Conservation (phyloP, 2,888 invertebrate genomes). For the Drosophila greeni region DNA sequence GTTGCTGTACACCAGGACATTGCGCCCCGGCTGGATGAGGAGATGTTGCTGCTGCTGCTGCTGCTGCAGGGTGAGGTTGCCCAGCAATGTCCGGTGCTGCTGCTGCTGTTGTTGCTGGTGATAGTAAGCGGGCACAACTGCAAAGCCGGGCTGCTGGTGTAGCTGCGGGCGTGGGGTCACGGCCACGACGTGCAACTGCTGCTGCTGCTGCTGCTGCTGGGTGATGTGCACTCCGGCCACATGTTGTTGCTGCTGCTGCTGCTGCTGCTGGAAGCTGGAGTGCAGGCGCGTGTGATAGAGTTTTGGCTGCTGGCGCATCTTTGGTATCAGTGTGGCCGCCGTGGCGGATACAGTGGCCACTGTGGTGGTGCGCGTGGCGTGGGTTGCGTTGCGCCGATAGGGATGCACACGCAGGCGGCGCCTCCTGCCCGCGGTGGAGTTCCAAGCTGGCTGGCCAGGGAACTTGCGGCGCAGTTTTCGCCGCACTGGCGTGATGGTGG, state of each 20-base stretch:
- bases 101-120: slow-evolving; percentile 41
- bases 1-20: slow-evolving; percentile 77
- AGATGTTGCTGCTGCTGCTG: slow-evolving; percentile 70
- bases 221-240: slow-evolving; percentile 42
- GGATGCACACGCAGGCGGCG: slow-evolving; percentile 60
- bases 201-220: slow-evolving; percentile 56
- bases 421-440: slow-evolving; percentile 55
- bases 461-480: slow-evolving; percentile 72
- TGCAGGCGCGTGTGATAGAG: slow-evolving; percentile 60
- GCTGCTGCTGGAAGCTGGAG: slow-evolving; percentile 55
- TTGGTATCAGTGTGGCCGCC: slow-evolving; percentile 52
- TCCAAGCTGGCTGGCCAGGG: slow-evolving; percentile 38
- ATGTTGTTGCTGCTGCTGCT: slow-evolving; percentile 47
- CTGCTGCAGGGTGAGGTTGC: slow-evolving; percentile 56
- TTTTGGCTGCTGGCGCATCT: slow-evolving; percentile 55
- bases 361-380: slow-evolving; percentile 67
- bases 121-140: slow-evolving; percentile 52
- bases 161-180: slow-evolving; percentile 49
- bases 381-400: slow-evolving; percentile 64
- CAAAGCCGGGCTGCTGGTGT: slow-evolving; percentile 44
- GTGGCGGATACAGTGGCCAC: slow-evolving; percentile 50
- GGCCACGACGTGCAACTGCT: slow-evolving; percentile 50
- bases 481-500: slow-evolving; percentile 50
- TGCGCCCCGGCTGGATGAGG: slow-evolving; percentile 75
- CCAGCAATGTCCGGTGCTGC: slow-evolving; percentile 44